These are phyloP conservation scores for Lanius ludovicianus DNA, from an alignment of 2,113 vertebrate genomes.

Conservation along the genomic window DNA sequence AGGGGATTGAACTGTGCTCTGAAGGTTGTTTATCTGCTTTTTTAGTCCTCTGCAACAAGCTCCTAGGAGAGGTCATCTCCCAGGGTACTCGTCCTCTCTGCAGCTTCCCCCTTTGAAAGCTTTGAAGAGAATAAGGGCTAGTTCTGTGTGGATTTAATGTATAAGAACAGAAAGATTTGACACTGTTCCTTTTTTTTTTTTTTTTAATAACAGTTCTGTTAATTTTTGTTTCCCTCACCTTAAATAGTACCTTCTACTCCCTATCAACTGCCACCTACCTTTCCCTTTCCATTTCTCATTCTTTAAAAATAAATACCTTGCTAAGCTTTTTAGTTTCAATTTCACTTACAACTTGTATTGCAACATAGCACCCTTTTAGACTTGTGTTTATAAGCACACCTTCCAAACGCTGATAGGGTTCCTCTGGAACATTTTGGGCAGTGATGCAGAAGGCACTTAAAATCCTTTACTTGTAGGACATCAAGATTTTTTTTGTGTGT, in stretches of 20 bases:
- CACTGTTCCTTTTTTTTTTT: not conserved
- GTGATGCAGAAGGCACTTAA: not conserved
- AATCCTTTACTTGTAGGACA: conserved; percentile 9
- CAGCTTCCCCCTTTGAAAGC: not conserved
- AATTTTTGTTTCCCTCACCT: not conserved
- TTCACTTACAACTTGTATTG: conserved; percentile 3
- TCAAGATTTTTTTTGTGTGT: not conserved
- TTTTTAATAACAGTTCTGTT: not conserved
- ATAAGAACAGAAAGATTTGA: not conserved
- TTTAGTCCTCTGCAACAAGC: not conserved
- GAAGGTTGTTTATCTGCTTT: not conserved
- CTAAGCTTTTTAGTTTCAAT: not conserved
- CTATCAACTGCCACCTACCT: not conserved
- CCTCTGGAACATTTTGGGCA: not conserved
- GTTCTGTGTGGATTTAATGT: not conserved
- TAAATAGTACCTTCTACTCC: not conserved
- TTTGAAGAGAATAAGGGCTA: not conserved
- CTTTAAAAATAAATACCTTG: conserved; percentile 1
- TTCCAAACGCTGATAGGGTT: not conserved
- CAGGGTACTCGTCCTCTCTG: not conserved
- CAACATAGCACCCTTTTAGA: not conserved
- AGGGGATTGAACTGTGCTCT: not conserved
- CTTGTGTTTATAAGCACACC: not conserved
- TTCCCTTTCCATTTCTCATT: not conserved
- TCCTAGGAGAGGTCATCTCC: not conserved